Conservation (phyloP, 2,797 vertebrate genomes). For the Cuculus canorus region DNA sequence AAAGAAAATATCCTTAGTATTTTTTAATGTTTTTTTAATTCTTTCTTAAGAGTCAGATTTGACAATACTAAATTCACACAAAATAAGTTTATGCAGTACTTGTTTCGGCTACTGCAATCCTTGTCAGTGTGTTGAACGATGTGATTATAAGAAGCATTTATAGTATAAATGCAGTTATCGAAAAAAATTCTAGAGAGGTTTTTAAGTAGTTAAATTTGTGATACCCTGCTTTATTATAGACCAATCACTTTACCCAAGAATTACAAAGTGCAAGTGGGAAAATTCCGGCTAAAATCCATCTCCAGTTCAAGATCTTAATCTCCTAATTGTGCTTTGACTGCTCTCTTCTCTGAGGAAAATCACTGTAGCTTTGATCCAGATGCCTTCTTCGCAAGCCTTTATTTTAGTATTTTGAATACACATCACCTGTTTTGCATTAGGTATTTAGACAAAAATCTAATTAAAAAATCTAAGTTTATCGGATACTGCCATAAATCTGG, state of each 20-base stretch:
- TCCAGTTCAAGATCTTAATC: neutral
- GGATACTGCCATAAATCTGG: neutral
- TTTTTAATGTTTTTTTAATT: neutral
- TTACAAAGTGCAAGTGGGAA: neutral
- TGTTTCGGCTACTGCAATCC: neutral
- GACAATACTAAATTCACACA: neutral
- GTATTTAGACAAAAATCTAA: neutral
- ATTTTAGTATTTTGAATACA: neutral
- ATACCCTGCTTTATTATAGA: neutral
- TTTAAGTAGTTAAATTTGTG: neutral
- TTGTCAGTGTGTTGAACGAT: neutral
- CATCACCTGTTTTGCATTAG: neutral
- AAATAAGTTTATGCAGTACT: neutral
- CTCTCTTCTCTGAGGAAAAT: neutral
- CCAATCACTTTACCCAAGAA: neutral
- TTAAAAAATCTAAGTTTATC: neutral
- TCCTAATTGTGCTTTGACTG: neutral
- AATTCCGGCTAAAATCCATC: neutral
- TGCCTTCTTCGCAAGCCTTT: neutral
- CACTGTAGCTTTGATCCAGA: neutral
- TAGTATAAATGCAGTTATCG: neutral
- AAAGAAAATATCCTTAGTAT: neutral
- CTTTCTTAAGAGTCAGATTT: neutral
- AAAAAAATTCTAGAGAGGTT: neutral
- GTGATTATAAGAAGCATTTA: neutral